Conservation (phyloP, 2,888 invertebrate genomes). For the Myopa tessellatipennis region DNA sequence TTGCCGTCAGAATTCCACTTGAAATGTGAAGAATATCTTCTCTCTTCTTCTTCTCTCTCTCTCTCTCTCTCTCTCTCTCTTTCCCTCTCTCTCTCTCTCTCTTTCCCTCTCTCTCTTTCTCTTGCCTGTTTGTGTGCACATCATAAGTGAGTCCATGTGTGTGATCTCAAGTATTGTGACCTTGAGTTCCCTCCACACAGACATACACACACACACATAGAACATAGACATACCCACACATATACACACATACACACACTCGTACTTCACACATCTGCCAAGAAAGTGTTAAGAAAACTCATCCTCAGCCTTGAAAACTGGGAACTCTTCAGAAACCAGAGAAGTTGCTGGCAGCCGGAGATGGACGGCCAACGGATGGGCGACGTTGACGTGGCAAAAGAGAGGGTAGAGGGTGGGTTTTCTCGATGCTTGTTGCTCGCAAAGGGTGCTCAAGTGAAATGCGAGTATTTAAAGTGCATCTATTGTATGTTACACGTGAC, state of each 20-base stretch:
- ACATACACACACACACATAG: not conserved
- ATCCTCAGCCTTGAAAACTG: not conserved
- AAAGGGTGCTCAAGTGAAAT: not conserved
- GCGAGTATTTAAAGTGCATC: conserved; percentile 4
- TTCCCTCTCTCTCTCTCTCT: not conserved
- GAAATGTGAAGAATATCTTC: no score
- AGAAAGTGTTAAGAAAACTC: not conserved
- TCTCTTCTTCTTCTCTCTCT: not conserved
- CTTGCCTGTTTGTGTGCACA: not conserved
- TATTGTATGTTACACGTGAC: not conserved
- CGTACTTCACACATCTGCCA: conserved; percentile 19
- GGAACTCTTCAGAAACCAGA: not conserved
- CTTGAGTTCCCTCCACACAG: not conserved
- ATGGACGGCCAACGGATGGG: not conserved
- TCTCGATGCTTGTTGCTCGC: not conserved
- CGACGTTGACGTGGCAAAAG: no score
- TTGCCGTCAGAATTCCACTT: no score
- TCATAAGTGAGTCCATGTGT: no score
- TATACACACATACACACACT: conserved; percentile 1
- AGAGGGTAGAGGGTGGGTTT: no score
- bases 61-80: not conserved
- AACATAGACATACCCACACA: not conserved
- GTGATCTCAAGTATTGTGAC: not conserved
- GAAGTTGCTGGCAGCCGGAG: not conserved
- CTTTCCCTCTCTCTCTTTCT: not conserved